Evolutionary conservation across 2,797 vertebrate species (phyloP), one percentile per base, ranked within the genome.

Genomic region (Pachyuromys duprasi): DNA sequence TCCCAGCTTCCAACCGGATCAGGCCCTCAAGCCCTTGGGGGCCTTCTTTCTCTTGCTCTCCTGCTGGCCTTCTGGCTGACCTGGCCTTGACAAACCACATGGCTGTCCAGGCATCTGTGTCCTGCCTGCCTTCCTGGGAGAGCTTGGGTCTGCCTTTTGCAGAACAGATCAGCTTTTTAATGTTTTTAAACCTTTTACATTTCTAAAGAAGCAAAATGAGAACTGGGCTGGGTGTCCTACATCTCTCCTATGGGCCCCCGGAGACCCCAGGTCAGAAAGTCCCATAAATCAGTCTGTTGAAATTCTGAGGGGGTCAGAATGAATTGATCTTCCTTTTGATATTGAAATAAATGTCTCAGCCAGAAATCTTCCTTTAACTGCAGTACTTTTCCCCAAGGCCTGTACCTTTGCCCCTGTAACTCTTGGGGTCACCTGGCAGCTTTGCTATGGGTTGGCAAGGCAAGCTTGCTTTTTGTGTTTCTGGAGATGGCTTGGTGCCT

Each of bases 161-260:
- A 18, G 42, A 67, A 94, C 55, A 11, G 0, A 57, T 92, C 69
- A 74, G 83, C 93, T 94, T 94, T 95, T 94, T 93, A 93, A 86
- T 39, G 5, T 95, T 92, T 94, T 95, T 86, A 76, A 86, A 90
- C 53, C 24, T 94, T 91, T 96, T 95, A 89, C 89, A 80, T 62
- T 97, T 96, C 80, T 93, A 33, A 90, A 69, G 26, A 93, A 95
- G 86, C 81, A 72, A 36, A 63, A 67, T 49, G 67, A 86, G 80
- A 42, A 31, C 31, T 1, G 36, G 70, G n/a, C 13, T 24, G 1
- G 26, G 49, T 45, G 45, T 67, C 70, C 84, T 89, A 74, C 75
- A 20, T 1, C 13, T 24, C 13, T 17, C 49, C 49, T n/a, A 1
- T 53, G 33, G 28, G 15, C n/a, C 15, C 55, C 22, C 82, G n/a